Conservation (phyloP, 1,140 invertebrate species). For the Parapsyche elsis region DNA sequence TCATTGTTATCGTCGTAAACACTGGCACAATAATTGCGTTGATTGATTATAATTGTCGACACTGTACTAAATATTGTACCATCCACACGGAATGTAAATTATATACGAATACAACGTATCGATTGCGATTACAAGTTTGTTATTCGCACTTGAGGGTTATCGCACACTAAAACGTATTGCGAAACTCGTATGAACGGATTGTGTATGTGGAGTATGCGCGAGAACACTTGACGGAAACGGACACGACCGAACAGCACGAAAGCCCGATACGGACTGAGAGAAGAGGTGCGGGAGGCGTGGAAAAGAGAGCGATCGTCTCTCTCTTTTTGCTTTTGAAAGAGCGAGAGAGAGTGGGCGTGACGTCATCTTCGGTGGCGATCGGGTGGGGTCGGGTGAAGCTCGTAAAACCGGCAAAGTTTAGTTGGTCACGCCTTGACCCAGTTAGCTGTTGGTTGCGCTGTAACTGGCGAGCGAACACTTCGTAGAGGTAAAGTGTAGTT, state of each 20-base stretch:
- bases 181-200: too few relatives aligned
- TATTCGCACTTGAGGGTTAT: too few relatives aligned
- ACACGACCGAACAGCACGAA: background rate
- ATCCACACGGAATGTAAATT: too few relatives aligned
- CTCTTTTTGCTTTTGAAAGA: background rate
- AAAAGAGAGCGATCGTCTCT: background rate
- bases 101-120: too few relatives aligned
- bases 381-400: background rate
- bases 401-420: constrained; percentile 51
- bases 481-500: background rate
- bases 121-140: too few relatives aligned
- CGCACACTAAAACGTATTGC: too few relatives aligned
- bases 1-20: too few relatives aligned
- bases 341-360: background rate
- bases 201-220: too few relatives aligned
- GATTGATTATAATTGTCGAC: too few relatives aligned
- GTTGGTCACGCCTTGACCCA: constrained; percentile 55
- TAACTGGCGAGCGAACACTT: background rate
- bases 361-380: background rate
- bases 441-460: constrained; percentile 15
- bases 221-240: background rate
- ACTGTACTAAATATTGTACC: too few relatives aligned
- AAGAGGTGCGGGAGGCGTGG: background rate
- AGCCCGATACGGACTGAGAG: background rate
- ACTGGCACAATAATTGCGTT: too few relatives aligned